Evolutionary conservation across 2,888 invertebrate genomes (phyloP), one percentile per base, ranked within the genome.

Genomic region (Troilus luridus): DNA sequence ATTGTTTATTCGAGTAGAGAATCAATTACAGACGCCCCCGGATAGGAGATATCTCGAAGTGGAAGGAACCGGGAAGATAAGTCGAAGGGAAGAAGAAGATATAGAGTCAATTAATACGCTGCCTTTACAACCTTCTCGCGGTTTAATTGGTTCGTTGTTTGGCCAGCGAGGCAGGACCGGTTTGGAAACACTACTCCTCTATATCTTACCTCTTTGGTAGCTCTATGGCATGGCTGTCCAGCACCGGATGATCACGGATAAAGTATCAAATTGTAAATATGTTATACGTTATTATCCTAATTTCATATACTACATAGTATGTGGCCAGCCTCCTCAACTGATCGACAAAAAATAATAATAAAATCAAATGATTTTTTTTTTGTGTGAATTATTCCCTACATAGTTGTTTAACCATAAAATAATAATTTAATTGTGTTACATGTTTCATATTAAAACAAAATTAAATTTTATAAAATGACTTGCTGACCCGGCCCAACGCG

Each of bases 121-220:
- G 72, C 72, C 72, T 77, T 77, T 77, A 77, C 72, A 77, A 77
- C 21, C 17, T 41, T 41, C 72, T 77, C 27, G 72, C 72, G 27
- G 41, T 27, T 77, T 77, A 77, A 77, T 77, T 77, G 72, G 72
- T 77, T 77, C 72, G 72, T 77, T 77, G 41, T 77, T 77, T 77
- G 72, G 72, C 72, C 72, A 77, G 72, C 27, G 11, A 11, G 24
- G 17, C 0, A 21, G 72, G 72, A 72, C 27, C 27, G 72, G 72
- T 77, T 41, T 17, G 72, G 72, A 7, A 67, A 77, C 72, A 41
- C 41, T 24, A 24, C 64, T 64, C 14, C 24, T 14, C 14, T 77
- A 27, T 41, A 21, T 27, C 21, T 27, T 41, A 12, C 67, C 19
- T 17, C 72, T 17, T 41, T 72, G 64, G 64, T 64, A 41, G 27